Evolutionary conservation across 2,797 vertebrate species (phyloP), one percentile per base, ranked within the genome.

Genomic region (Clarias fuscus): DNA sequence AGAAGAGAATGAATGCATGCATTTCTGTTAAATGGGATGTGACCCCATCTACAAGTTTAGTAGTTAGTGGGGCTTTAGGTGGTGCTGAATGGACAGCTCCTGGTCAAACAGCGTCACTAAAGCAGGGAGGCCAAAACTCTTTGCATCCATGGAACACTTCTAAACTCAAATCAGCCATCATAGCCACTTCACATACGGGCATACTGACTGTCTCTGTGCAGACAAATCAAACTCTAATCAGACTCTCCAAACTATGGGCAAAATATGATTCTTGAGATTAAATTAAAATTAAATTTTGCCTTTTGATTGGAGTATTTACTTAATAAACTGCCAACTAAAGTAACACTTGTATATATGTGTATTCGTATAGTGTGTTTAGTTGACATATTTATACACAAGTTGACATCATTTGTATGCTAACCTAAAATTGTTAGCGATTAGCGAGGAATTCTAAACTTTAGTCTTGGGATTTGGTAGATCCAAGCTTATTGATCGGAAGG

Each of bases 21-120:
- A 10, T 58, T 30, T 77, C 53, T 77, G 8, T 77, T 8, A 27
- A 10, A 11, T 59, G n/a, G 6, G 48, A 76, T 27, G 73, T 7
- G 56, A 18, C 15, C n/a, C 27, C 27, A 48, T 56, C 40, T 18
- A 10, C 11, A 17, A 20, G 14, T 20, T 84, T 53, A 13, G 30
- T 14, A 33, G 65, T 27, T 30, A 33, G 8, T 78, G 58, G 62
- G 10, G 8, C 30, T 56, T 24, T 67, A 5, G 64, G 64, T 86
- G 89, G 91, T 91, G 86, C 89, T 91, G 91, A 92, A 91, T 7
- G 89, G 82, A 91, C 90, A 91, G 91, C 85, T 83, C 86, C 88
- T 70, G 17, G 65, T 48, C 17, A 20, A 27, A 65, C n/a, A 27
- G 24, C 0, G 27, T 17, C 37, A 64, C 58, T 14, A 64, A 80